Conservation (phyloP, 2,797 vertebrate species). For the Helostoma temminkii region DNA sequence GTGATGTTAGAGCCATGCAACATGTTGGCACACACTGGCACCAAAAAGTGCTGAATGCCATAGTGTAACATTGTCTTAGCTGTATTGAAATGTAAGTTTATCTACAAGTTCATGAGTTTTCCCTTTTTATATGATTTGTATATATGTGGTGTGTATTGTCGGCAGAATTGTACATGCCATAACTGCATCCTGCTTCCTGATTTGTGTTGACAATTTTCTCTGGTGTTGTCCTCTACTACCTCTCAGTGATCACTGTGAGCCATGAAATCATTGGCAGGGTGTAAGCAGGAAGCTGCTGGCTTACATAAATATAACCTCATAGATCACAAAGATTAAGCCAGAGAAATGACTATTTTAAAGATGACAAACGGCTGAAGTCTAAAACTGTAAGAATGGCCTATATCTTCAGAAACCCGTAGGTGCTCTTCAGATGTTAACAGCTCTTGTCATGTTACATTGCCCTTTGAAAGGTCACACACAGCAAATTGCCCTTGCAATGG, state of each 20-base stretch:
- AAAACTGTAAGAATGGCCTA: conserved; percentile 61
- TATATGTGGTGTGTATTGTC: too few relatives aligned
- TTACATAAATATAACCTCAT: conserved; percentile 11
- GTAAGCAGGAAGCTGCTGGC: conserved; percentile 12
- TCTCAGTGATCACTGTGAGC: too few relatives aligned
- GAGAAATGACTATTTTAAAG: conserved; percentile 42
- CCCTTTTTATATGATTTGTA: too few relatives aligned
- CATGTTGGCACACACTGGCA: not conserved
- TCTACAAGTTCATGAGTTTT: not conserved
- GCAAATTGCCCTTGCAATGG: conserved; percentile 72
- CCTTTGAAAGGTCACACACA: conserved; percentile 78
- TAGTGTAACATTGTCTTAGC: not conserved
- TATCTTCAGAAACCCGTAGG: conserved; percentile 68
- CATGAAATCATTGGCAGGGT: conserved; percentile 20
- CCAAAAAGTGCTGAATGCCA: not conserved
- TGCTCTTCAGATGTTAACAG: conserved; percentile 70
- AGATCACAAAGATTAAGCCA: conserved; percentile 20
- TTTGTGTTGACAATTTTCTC: conserved; percentile 16
- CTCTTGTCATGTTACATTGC: conserved; percentile 79
- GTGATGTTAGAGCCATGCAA: not conserved
- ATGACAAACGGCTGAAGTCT: conserved; percentile 55
- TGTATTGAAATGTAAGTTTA: conserved; percentile 1
- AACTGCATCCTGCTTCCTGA: not conserved
- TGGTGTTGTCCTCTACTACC: not conserved
- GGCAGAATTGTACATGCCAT: too few relatives aligned